Base-by-base conservation (phyloP, 2,113 vertebrate genomes). In the Phainopepla nitens region DNA sequence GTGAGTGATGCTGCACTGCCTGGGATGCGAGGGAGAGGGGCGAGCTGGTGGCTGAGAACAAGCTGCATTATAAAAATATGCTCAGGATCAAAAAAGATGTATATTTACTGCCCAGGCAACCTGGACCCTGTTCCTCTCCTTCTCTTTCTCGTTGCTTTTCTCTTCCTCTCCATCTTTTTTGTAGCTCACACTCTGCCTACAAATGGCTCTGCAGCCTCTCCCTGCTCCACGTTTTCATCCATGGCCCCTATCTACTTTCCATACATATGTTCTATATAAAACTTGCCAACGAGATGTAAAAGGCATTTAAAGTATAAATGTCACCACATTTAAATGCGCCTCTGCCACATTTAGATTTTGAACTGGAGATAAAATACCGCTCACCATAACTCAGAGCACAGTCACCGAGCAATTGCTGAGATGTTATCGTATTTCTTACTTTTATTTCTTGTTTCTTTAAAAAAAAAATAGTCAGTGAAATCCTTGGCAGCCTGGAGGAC, bases 1-100 rank as follows among this genome's bases (percentile, higher is more conserved):
- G 99, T 99, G 97, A 99, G 99, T 97, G 39, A 41, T 54, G 47
- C 73, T 94, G 87, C 58, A 15, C 36, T 66, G n/a, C 24, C 36
- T 0, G 28, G n/a, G n/a, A n/a, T 0, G 9, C 10, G 5, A 69
- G 61, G 49, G 28, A 50, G 8, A 0, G 0, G n/a, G 23, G 19
- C 1, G 1, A 65, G 39, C 28, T 41, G 15, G 8, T 57, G 56
- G 4, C 66, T 76, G 82, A 33, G 35, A 68, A 45, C 21, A 44
- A 51, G 21, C 28, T 83, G 68, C 36, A 12, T 39, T 53, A n/a
- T 28, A 29, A 54, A 21, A 25, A 29, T 41, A 3, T 45, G 28
- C 3, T 45, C 22, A 25, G 25, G 56, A 22, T 45, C 17, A 21
- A 49, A 76, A 60, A 56, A 15, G 3, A 15, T 6, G 10, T n/a